These are phyloP conservation scores for Furnarius figulus DNA, from an alignment of 2,113 vertebrate species.

Conservation along the genomic window DNA sequence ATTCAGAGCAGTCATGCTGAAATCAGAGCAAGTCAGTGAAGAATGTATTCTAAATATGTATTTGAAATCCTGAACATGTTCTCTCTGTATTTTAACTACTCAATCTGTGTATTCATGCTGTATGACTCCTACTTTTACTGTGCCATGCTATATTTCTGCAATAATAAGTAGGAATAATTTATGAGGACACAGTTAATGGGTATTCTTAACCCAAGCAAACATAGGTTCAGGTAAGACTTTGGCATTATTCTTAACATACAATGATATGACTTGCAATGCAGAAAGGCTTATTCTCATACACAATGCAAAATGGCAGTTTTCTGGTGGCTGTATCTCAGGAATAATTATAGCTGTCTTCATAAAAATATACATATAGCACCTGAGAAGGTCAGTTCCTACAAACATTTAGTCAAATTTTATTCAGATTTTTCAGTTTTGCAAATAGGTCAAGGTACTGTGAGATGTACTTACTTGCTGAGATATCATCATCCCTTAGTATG, in stretches of 20 bases:
- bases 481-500: background rate
- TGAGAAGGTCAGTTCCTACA: background rate
- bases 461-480: background rate
- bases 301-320: background rate
- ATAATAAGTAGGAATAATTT: conserved; percentile 12
- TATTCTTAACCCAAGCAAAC: conserved; percentile 29
- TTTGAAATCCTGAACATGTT: background rate
- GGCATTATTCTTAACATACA: background rate
- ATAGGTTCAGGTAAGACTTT: background rate
- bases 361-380: background rate
- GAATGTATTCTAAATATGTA: background rate
- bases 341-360: conserved; percentile 11
- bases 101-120: background rate
- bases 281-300: background rate
- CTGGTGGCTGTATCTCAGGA: background rate
- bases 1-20: background rate
- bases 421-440: background rate
- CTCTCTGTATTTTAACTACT: background rate
- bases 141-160: background rate
- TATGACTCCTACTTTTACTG: background rate
- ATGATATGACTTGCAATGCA: background rate
- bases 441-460: background rate
- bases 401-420: conserved; percentile 18
- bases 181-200: background rate
- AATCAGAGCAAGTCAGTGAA: background rate